Percentiles rank a stretch among this genome's conserved stretches.
phyloP scores from a whole-genome alignment of 2,888 invertebrate species.

The Morpho achilles region DNA sequence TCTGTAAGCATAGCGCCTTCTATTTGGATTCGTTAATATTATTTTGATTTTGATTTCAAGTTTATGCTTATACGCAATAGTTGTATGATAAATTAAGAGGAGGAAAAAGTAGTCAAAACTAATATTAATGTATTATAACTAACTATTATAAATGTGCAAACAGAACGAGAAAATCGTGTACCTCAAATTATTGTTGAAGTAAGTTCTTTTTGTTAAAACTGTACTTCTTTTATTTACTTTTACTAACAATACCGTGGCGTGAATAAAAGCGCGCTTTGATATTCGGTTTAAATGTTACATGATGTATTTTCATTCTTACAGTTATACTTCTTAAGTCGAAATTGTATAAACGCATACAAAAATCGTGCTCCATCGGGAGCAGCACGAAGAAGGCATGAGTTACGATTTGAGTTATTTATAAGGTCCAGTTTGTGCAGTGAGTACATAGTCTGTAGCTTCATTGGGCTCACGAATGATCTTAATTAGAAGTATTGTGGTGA shows the following conservation, averaged over 20 bases:
- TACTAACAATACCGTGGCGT: constrained; percentile 54
- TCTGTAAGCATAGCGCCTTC: no score
- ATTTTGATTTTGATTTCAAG: no score
- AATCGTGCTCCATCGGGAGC: constrained; percentile 43
- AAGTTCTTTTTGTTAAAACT: constrained; percentile 12
- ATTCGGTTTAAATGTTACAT: constrained; percentile 33
- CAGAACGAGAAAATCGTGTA: constrained; percentile 1
- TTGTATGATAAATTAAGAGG: no score
- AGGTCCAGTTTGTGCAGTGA: constrained; percentile 65
- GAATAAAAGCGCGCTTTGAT: constrained; percentile 46
- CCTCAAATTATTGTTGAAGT: background rate
- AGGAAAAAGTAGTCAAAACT: no score
- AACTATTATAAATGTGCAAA: background rate
- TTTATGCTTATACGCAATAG: no score
- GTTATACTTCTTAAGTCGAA: constrained; percentile 36
- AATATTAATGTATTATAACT: no score
- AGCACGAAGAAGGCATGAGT: constrained; percentile 60
- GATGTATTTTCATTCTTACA: constrained; percentile 43
- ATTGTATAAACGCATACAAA: constrained; percentile 29
- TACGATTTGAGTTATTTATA: constrained; percentile 73
- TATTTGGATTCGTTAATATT: no score
- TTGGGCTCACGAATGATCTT: constrained; percentile 72
- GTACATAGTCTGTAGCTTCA: constrained; percentile 60
- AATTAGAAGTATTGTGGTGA: constrained; percentile 74
- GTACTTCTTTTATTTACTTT: constrained; percentile 56